Percentiles rank a stretch among this genome's conserved stretches.
Conservation (phyloP, 1,140 invertebrate genomes). For the Brachionus paranguensis region DNA sequence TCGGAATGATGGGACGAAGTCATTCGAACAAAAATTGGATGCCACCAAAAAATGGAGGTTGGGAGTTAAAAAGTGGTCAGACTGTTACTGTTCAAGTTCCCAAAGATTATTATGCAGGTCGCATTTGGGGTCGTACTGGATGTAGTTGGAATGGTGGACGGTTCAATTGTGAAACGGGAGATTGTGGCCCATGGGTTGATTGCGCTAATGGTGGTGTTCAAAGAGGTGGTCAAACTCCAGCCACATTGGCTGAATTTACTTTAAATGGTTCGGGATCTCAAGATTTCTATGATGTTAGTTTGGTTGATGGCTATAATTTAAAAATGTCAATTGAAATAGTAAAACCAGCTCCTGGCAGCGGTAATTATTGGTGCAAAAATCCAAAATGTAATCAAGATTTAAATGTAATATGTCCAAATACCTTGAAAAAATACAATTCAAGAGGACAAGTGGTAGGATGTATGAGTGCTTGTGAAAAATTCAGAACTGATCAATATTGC, state of each 20-base stretch:
- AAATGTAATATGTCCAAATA: not conserved
- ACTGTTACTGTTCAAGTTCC: not conserved
- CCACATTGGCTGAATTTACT: constrained; percentile 18
- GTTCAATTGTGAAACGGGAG: not conserved
- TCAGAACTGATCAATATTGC: not conserved
- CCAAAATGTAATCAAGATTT: not conserved
- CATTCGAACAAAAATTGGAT: not conserved
- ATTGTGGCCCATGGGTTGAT: not conserved
- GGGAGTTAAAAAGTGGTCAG: constrained; percentile 7
- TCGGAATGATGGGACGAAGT: not conserved
- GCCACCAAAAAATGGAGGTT: not conserved
- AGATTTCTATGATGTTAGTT: constrained; percentile 9
- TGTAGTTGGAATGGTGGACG: not conserved
- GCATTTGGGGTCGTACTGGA: not conserved
- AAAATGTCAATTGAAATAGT: not conserved
- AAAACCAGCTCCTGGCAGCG: not conserved
- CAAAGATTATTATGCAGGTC: not conserved
- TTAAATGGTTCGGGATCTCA: not conserved
- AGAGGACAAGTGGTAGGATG: not conserved
- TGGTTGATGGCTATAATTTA: constrained; percentile 8
- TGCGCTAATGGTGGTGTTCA: constrained; percentile 1
- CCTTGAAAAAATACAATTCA: not conserved
- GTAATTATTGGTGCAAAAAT: constrained; percentile 20
- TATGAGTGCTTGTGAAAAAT: constrained; percentile 25
- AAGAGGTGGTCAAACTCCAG: constrained; percentile 22